Evolutionary conservation across 2,888 invertebrate species (phyloP).

Genomic region (Tridacna gigas): DNA sequence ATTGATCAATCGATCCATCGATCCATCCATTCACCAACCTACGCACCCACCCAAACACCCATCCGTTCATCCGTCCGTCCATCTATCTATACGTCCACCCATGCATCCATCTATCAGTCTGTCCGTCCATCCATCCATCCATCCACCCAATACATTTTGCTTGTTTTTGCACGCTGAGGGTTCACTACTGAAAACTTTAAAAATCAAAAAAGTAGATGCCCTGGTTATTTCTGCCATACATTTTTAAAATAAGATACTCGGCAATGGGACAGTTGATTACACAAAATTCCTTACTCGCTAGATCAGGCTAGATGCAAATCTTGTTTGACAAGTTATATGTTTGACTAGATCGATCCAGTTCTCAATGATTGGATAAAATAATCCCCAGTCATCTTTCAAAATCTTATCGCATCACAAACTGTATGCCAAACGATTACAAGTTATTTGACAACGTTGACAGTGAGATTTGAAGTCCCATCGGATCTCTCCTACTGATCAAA

Average conservation of each 20-base stretch:
- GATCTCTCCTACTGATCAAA: background rate
- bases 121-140: too few species aligned
- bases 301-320: constrained; percentile 16
- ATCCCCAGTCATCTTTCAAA: constrained; percentile 6
- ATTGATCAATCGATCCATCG: too few species aligned
- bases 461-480: background rate
- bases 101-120: too few species aligned
- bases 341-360: constrained; percentile 19
- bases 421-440: background rate
- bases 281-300: constrained; percentile 12
- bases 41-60: too few species aligned
- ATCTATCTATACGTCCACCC: too few species aligned
- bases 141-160: background rate
- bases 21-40: too few species aligned
- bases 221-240: too few species aligned
- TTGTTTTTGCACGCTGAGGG: background rate
- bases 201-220: background rate
- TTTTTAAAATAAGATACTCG: too few species aligned
- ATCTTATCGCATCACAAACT: constrained; percentile 3
- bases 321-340: constrained; percentile 22
- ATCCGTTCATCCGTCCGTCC: too few species aligned
- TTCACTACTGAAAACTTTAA: background rate
- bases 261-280: too few species aligned
- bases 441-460: constrained; percentile 7
- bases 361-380: background rate